Percentiles rank a stretch among this genome's conserved stretches.
Evolutionary conservation across 2,113 vertebrate species (phyloP).

Genomic region (Callorhinus ursinus): DNA sequence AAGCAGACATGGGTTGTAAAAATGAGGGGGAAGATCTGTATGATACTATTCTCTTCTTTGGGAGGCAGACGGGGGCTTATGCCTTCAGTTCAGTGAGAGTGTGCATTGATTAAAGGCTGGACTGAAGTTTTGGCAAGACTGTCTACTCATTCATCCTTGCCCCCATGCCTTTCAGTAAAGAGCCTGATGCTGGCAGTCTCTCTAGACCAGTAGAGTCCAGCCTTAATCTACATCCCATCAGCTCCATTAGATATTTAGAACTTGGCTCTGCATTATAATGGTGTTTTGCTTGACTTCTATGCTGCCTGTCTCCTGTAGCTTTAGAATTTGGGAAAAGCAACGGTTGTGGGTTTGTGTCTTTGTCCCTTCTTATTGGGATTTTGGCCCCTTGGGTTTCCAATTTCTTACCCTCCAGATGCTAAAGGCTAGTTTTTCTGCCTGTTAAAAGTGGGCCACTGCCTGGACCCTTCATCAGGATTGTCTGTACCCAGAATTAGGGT

Average conservation of each 20-base stretch:
- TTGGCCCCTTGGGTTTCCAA: neutral
- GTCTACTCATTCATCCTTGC: neutral
- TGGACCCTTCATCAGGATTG: neutral
- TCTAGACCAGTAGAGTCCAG: neutral
- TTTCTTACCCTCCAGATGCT: neutral
- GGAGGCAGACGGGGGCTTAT: neutral
- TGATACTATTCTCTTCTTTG: neutral
- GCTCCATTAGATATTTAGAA: neutral
- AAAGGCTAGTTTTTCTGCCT: neutral
- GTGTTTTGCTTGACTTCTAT: neutral
- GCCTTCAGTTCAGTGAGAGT: no score
- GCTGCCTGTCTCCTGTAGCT: neutral
- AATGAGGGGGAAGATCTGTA: neutral
- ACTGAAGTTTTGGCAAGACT: no score
- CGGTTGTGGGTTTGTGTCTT: neutral
- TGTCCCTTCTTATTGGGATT: neutral
- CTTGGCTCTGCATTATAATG: rapidly evolving
- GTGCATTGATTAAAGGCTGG: neutral
- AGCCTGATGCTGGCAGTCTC: neutral
- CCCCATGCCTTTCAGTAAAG: neutral
- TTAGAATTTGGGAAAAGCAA: neutral
- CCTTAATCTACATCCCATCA: neutral
- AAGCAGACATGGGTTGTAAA: neutral
- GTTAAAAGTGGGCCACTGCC: neutral
- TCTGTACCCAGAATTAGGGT: neutral